A percentile compares a stretch with the other conserved stretches of the same genome.
Evolutionary conservation across 2,113 vertebrate species (phyloP).

Genomic region (Orthonyx spaldingii): DNA sequence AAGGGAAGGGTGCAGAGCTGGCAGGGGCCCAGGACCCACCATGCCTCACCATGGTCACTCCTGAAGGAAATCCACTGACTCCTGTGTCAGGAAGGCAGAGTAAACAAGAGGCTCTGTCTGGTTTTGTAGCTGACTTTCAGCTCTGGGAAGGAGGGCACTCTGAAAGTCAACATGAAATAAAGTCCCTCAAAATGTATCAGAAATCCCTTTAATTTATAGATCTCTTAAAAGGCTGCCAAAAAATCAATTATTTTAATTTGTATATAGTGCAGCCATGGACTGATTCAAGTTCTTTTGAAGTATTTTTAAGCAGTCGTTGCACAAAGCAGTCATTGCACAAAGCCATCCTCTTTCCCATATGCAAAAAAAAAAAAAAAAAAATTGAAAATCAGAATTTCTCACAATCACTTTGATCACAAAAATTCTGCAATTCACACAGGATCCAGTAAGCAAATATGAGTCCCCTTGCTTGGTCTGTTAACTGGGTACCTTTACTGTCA

Average conservation of each 20-base stretch:
- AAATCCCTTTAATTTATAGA: constrained; percentile 65
- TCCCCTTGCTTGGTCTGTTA: not conserved
- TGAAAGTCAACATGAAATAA: constrained; percentile 30
- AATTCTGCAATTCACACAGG: not conserved
- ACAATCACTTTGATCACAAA: not conserved
- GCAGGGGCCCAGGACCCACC: not conserved
- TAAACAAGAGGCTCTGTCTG: not conserved
- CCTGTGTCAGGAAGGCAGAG: not conserved
- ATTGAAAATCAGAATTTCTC: constrained; percentile 35
- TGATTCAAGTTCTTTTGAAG: constrained; percentile 65
- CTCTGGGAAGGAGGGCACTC: not conserved
- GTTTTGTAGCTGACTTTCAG: constrained; percentile 40
- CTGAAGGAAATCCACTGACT: not conserved
- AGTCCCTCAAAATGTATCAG: constrained; percentile 46
- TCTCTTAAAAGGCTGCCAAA: constrained; percentile 59
- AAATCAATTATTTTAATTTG: constrained; percentile 71
- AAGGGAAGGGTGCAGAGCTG: not conserved
- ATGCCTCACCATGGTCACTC: not conserved
- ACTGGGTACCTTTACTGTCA: not conserved
- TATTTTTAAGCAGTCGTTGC: constrained; percentile 53
- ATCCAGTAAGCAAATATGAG: constrained; percentile 7
- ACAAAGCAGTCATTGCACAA: constrained; percentile 56
- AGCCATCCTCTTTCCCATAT: constrained; percentile 28
- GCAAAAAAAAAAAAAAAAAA: not conserved
- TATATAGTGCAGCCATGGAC: constrained; percentile 42